Evolutionary conservation across 1,140 invertebrate species (phyloP).

Genomic region (Drosophila equinoxialis): DNA sequence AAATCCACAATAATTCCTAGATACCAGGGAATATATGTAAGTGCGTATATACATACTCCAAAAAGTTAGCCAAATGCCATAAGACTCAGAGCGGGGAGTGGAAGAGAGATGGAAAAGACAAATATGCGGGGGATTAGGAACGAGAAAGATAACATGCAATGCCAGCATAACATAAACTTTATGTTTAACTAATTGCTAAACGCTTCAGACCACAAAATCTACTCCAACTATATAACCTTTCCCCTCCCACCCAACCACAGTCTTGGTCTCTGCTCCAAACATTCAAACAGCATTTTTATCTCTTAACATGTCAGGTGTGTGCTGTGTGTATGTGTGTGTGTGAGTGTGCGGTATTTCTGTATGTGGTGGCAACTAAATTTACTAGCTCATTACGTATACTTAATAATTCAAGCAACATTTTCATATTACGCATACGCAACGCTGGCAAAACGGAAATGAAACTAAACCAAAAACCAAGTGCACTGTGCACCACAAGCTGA

Average conservation of each 20-base stretch:
- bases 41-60: not conserved
- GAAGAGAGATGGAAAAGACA: slow-evolving; percentile 32
- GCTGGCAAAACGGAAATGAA: slow-evolving; percentile 45
- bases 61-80: slow-evolving; percentile 2
- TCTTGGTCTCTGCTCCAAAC: slow-evolving; percentile 21
- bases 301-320: slow-evolving; percentile 18
- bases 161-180: slow-evolving; percentile 55
- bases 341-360: not conserved
- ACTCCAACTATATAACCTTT: slow-evolving; percentile 7
- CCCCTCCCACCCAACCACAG: not conserved
- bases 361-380: slow-evolving; percentile 54
- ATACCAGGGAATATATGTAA: not conserved
- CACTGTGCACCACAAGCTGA: slow-evolving; percentile 21
- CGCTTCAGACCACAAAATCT: slow-evolving; percentile 33
- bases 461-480: slow-evolving; percentile 43
- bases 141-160: slow-evolving; percentile 30
- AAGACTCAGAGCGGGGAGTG: not conserved
- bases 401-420: slow-evolving; percentile 69
- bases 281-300: slow-evolving; percentile 42
- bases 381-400: slow-evolving; percentile 75
- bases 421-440: slow-evolving; percentile 69
- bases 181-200: slow-evolving; percentile 71
- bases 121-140: slow-evolving; percentile 10
- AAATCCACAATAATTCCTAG: slow-evolving; percentile 41
- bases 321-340: not conserved